phyloP scores from a whole-genome alignment of 2,888 invertebrate species.

The Campaea margaritaria region DNA sequence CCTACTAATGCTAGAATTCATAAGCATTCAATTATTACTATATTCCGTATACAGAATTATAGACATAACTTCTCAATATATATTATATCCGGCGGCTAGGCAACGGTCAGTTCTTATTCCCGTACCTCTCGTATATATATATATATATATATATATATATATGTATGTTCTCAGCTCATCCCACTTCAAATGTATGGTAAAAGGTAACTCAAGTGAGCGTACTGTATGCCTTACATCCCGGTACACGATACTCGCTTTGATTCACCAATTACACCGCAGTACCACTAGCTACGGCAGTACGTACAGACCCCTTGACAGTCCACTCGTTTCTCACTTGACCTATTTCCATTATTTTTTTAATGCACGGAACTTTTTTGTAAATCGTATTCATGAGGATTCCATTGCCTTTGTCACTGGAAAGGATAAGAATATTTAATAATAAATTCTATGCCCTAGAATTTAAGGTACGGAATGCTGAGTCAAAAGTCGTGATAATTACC shows the following conservation, averaged over 20 bases:
- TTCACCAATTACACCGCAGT: slow-evolving; percentile 37
- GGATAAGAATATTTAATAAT: too few species aligned
- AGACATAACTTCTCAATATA: too few species aligned
- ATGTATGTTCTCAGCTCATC: neutral
- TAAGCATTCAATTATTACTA: too few species aligned
- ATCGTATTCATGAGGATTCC: slow-evolving; percentile 41
- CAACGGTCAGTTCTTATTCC: too few species aligned
- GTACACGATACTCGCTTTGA: slow-evolving; percentile 29
- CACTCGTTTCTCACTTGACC: slow-evolving; percentile 40
- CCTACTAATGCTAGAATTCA: too few species aligned
- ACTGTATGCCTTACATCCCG: slow-evolving; percentile 10
- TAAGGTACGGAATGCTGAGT: too few species aligned
- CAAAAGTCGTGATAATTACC: slow-evolving; percentile 59
- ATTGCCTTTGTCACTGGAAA: slow-evolving; percentile 47
- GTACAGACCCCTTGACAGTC: slow-evolving; percentile 25
- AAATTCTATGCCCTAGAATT: too few species aligned
- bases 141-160: neutral
- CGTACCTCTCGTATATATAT: too few species aligned
- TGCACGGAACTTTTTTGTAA: slow-evolving; percentile 44
- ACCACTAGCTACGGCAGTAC: too few species aligned
- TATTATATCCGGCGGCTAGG: too few species aligned
- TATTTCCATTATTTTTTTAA: slow-evolving; percentile 40
- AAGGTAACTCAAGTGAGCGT: slow-evolving; percentile 15
- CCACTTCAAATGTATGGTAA: slow-evolving; percentile 4
- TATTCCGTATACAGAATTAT: too few species aligned